Evolutionary conservation across 2,888 invertebrate species (phyloP).

Genomic region (Mesochorus sp.): DNA sequence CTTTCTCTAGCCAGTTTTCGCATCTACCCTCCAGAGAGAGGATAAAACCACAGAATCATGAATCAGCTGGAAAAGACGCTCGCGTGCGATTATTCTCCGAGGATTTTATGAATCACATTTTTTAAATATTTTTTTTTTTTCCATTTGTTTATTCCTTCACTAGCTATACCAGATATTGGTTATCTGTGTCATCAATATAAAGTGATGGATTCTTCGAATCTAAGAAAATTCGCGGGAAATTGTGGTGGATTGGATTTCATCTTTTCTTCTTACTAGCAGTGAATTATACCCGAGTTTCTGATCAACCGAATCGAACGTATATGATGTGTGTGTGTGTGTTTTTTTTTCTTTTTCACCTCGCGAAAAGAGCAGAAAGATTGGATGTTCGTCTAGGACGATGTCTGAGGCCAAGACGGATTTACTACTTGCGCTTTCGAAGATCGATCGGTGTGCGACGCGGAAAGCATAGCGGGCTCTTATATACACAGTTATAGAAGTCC

Average conservation of each 20-base stretch:
- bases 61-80: slow-evolving; percentile 55
- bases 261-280: neutral
- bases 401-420: slow-evolving; percentile 42
- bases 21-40: slow-evolving; percentile 20
- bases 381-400: slow-evolving; percentile 2
- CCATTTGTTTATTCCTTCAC: too few species aligned
- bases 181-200: too few species aligned
- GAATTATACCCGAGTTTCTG: neutral
- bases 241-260: neutral
- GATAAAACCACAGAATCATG: slow-evolving; percentile 28
- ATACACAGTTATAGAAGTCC: slow-evolving; percentile 3
- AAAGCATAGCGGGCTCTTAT: slow-evolving; percentile 6
- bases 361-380: neutral
- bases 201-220: too few species aligned
- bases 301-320: neutral
- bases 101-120: slow-evolving; percentile 5
- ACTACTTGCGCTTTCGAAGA: slow-evolving; percentile 46
- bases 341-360: neutral
- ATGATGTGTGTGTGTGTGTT: too few species aligned
- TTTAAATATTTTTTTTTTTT: neutral
- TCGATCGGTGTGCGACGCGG: slow-evolving; percentile 44
- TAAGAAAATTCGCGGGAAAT: neutral
- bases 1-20: slow-evolving; percentile 5
- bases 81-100: slow-evolving; percentile 61
- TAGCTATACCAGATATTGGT: too few species aligned